These are phyloP conservation scores for Epizoanthus illoricatus DNA, from an alignment of 92 coral and sea anemone genomes.

Conservation along the genomic window DNA sequence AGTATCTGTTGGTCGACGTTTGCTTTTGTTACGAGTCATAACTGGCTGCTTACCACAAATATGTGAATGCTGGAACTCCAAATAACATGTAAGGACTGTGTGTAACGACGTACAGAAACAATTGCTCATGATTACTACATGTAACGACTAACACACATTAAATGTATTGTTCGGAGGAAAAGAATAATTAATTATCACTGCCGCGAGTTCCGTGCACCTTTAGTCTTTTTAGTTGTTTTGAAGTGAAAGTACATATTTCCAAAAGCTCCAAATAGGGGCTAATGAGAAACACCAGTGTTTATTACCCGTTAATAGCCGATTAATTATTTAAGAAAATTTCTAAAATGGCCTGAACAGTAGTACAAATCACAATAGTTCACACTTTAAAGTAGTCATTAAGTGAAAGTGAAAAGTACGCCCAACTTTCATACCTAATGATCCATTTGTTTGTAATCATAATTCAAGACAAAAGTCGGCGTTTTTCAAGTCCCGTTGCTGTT, in stretches of 20 bases:
- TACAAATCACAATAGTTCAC: constrained; percentile 31
- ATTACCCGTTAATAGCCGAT: constrained; percentile 39
- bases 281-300: constrained; percentile 32
- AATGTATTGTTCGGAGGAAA: constrained; percentile 5
- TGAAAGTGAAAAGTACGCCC: not conserved
- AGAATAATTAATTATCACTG: constrained; percentile 26
- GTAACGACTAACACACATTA: constrained; percentile 3
- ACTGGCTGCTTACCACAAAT: not conserved
- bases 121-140: constrained; percentile 1
- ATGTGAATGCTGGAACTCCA: not conserved
- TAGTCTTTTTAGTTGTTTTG: constrained; percentile 7
- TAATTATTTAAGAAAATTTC: constrained; percentile 35
- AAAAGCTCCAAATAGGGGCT: constrained; percentile 27
- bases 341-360: constrained; percentile 33
- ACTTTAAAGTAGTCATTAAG: constrained; percentile 34
- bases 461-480: constrained; percentile 21
- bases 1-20: not conserved
- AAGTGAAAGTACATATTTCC: constrained; percentile 43
- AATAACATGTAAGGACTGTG: constrained; percentile 2
- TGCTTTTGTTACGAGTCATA: not conserved
- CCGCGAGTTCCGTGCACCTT: constrained; percentile 22
- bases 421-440: constrained; percentile 15
- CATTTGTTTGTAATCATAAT: constrained; percentile 26
- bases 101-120: constrained; percentile 10
- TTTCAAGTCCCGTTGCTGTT: constrained; percentile 21